phyloP scores from a whole-genome alignment of 1,140 invertebrate species.

The Zaprionus tsacasi region DNA sequence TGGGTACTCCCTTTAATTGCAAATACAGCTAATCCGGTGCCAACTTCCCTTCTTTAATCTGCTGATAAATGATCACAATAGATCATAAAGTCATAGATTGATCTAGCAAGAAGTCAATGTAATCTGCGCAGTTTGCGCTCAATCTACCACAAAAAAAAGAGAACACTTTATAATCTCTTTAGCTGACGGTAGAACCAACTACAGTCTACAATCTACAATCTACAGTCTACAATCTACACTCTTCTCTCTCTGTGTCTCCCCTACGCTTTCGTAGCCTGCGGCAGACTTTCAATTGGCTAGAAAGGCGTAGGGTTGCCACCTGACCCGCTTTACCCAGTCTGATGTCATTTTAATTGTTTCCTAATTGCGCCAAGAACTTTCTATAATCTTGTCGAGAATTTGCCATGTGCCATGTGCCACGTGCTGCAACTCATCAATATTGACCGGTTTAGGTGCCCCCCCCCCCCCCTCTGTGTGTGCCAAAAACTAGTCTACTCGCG shows the following conservation, averaged over 20 bases:
- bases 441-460: slow-evolving; percentile 8
- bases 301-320: too few species aligned
- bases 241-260: neutral
- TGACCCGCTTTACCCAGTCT: slow-evolving; percentile 7
- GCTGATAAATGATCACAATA: slow-evolving; percentile 1
- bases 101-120: neutral
- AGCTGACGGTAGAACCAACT: neutral
- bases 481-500: slow-evolving; percentile 76
- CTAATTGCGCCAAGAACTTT: slow-evolving; percentile 68
- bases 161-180: neutral
- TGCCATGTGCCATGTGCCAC: slow-evolving; percentile 14
- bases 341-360: slow-evolving; percentile 75
- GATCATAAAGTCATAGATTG: neutral
- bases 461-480: slow-evolving; percentile 31
- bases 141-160: neutral
- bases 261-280: neutral
- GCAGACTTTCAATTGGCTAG: neutral
- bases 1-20: neutral
- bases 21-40: neutral
- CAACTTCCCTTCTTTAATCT: neutral
- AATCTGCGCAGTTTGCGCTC: neutral
- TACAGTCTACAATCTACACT: neutral
- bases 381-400: slow-evolving; percentile 43
- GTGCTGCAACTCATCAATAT: slow-evolving; percentile 29
- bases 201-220: neutral